Evolutionary conservation across 2,113 vertebrate species (phyloP).

Genomic region (Clarias batrachus): DNA sequence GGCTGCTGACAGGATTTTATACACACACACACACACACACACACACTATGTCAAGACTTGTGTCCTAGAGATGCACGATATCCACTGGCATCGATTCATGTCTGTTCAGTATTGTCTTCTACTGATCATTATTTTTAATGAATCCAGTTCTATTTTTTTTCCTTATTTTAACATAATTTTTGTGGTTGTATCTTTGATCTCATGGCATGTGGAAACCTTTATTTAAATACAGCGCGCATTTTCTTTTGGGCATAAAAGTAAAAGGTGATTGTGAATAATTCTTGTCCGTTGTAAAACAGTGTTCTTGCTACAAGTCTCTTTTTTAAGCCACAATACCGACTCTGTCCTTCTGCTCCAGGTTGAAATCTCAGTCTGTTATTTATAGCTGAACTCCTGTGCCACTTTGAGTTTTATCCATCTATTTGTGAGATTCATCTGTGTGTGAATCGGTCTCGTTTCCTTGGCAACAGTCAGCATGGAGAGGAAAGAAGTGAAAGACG

Average conservation of each 20-base stretch:
- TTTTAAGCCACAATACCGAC: conserved; percentile 3
- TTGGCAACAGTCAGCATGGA: conserved; percentile 35
- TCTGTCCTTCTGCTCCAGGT: conserved; percentile 1
- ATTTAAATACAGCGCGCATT: neutral
- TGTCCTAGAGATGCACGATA: neutral
- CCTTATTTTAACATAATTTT: neutral
- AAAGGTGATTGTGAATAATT: neutral
- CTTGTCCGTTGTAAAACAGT: neutral
- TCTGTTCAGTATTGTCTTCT: neutral
- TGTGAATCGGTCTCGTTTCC: conserved; percentile 41
- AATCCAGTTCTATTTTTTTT: neutral
- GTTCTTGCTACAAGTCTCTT: conserved; percentile 10
- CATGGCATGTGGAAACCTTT: neutral
- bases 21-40: neutral
- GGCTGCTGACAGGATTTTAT: neutral
- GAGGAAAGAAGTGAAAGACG: conserved; percentile 3
- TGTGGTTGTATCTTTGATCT: neutral
- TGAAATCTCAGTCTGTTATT: conserved; percentile 37
- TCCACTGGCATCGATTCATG: neutral
- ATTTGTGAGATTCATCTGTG: conserved; percentile 33
- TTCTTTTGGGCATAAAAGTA: neutral
- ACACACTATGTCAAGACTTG: neutral
- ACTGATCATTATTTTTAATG: neutral
- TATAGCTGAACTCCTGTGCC: conserved; percentile 41
- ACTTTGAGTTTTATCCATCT: conserved; percentile 41